A percentile compares a stretch with the other conserved stretches of the same genome.
These are phyloP conservation scores for Venustaconcha ellipsiformis DNA, from an alignment of 1,140 invertebrate genomes.

Conservation along the genomic window DNA sequence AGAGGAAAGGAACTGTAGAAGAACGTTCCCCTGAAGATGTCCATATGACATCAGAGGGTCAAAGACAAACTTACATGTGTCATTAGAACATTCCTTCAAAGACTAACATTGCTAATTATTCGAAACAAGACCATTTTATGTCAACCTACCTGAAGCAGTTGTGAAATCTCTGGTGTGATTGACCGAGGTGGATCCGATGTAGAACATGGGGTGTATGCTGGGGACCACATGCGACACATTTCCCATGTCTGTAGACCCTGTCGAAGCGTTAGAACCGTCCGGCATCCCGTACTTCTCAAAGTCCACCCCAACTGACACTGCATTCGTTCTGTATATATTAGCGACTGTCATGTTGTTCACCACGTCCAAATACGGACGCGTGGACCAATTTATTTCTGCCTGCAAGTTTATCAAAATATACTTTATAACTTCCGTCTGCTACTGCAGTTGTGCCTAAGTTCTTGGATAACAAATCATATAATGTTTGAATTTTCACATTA, in stretches of 20 bases:
- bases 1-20: too few species aligned
- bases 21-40: too few species aligned
- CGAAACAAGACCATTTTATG: too few species aligned
- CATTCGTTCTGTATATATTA: slow-evolving; percentile 8
- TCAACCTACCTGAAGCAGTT: slow-evolving; percentile 37
- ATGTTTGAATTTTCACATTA: background rate
- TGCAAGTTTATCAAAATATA: background rate
- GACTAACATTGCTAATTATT: too few species aligned
- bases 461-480: background rate
- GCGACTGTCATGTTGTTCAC: slow-evolving; percentile 1
- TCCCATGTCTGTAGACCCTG: slow-evolving; percentile 55
- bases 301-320: background rate
- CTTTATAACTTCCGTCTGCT: background rate
- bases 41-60: too few species aligned
- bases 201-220: slow-evolving; percentile 59
- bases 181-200: slow-evolving; percentile 48
- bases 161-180: slow-evolving; percentile 57
- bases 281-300: slow-evolving; percentile 14
- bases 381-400: slow-evolving; percentile 11
- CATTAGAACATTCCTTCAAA: too few species aligned
- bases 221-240: slow-evolving; percentile 65
- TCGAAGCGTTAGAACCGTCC: background rate
- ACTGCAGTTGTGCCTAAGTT: too few species aligned
- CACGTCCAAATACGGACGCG: slow-evolving; percentile 11
- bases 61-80: too few species aligned